Percentiles rank a stretch among this genome's conserved stretches.
Evolutionary conservation across 2,797 vertebrate species (phyloP).

Genomic region (Pampus argenteus): DNA sequence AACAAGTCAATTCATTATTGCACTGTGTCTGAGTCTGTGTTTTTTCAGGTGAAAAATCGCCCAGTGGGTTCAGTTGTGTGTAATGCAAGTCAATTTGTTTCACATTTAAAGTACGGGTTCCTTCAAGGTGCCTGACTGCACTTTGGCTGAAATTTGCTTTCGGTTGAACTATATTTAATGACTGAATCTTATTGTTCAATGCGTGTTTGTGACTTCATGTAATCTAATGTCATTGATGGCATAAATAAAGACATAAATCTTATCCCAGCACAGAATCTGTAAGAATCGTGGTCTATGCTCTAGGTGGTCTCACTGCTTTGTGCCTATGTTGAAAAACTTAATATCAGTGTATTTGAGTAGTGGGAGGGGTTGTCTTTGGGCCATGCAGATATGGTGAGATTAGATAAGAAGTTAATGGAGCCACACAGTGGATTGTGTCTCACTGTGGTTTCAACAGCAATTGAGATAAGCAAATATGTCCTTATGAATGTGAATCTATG

Average conservation of each 20-base stretch:
- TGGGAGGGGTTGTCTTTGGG: not conserved
- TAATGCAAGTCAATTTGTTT: slow-evolving; percentile 4
- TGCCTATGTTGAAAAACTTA: not conserved
- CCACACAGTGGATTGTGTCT: slow-evolving; percentile 2
- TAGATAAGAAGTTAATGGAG: slow-evolving; percentile 43
- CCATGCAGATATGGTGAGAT: slow-evolving; percentile 26
- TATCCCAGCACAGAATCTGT: slow-evolving; percentile 6
- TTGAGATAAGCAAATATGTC: slow-evolving; percentile 3
- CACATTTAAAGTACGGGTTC: not conserved
- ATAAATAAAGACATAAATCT: too few relatives aligned
- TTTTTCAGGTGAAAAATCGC: slow-evolving; percentile 29
- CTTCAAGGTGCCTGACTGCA: not conserved
- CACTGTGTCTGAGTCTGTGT: slow-evolving; percentile 14
- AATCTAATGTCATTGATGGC: too few relatives aligned
- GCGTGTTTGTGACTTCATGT: not conserved
- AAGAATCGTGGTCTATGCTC: not conserved
- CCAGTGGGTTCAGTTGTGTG: slow-evolving; percentile 1
- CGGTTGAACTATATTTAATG: not conserved
- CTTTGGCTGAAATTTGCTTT: not conserved
- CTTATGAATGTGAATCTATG: slow-evolving; percentile 7
- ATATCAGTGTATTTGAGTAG: slow-evolving; percentile 5
- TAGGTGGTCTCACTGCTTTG: slow-evolving; percentile 7
- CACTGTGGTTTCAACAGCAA: slow-evolving; percentile 27
- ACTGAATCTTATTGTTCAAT: not conserved
- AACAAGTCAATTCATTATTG: slow-evolving; percentile 35